phyloP scores from a whole-genome alignment of 2,797 vertebrate species.

The Neomorphus geoffroyi region DNA sequence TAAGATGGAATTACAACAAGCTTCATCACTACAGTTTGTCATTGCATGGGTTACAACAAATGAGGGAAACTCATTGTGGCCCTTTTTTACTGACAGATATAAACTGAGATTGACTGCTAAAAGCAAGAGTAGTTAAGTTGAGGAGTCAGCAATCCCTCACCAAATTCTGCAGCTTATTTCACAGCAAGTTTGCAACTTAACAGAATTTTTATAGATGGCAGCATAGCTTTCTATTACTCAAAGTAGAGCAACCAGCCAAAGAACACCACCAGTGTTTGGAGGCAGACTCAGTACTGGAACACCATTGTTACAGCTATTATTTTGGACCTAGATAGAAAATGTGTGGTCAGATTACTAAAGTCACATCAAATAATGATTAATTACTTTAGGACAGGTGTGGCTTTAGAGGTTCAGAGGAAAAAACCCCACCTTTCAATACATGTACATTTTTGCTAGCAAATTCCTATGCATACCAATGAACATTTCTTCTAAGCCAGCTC shows the following conservation, averaged over 20 bases:
- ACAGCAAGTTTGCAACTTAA: not conserved
- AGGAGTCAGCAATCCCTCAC: not conserved
- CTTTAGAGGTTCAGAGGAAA: conserved; percentile 49
- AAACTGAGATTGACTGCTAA: not conserved
- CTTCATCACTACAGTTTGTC: not conserved
- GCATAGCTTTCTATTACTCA: not conserved
- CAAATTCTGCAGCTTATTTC: conserved; percentile 2
- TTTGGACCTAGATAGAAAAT: conserved; percentile 10
- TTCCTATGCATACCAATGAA: conserved; percentile 73
- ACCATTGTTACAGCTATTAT: not conserved
- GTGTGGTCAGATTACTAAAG: not conserved
- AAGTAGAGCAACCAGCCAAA: not conserved
- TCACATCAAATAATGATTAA: conserved; percentile 5
- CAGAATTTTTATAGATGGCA: not conserved
- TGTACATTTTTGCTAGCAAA: conserved; percentile 63
- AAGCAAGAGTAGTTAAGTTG: not conserved
- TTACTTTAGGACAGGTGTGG: conserved; percentile 29
- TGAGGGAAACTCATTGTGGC: not conserved
- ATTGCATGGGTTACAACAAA: not conserved
- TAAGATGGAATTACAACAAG: not conserved
- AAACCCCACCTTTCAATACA: conserved; percentile 13
- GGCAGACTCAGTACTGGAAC: not conserved
- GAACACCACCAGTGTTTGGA: not conserved
- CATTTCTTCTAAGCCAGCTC: conserved; percentile 84
- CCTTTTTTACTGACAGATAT: not conserved